phyloP scores from a whole-genome alignment of 2,888 invertebrate species.

The Scotopteryx bipunctaria region DNA sequence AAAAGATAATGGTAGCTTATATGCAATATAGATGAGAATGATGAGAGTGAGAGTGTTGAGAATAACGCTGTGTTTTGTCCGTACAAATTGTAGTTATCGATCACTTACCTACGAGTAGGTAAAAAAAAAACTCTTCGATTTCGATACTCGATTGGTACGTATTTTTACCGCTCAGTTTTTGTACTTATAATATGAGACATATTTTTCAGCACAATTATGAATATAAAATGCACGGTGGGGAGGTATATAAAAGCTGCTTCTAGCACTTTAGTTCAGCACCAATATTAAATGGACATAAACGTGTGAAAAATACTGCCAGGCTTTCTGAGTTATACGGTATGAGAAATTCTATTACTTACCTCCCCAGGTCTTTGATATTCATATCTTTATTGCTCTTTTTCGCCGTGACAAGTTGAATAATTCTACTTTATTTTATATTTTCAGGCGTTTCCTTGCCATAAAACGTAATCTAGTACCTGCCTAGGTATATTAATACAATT shows the following conservation, averaged over 20 bases:
- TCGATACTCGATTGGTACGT: too few relatives aligned
- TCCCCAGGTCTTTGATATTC: slow-evolving; percentile 32
- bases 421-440: slow-evolving; percentile 21
- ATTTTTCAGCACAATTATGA: too few relatives aligned
- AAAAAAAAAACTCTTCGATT: too few relatives aligned
- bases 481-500: slow-evolving; percentile 11
- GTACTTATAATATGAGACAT: too few relatives aligned
- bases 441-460: slow-evolving; percentile 7
- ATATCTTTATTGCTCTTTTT: slow-evolving; percentile 34
- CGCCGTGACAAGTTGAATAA: slow-evolving; percentile 31
- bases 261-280: slow-evolving; percentile 22
- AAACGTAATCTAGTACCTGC: too few relatives aligned
- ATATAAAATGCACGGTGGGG: slow-evolving; percentile 11
- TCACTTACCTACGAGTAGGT: too few relatives aligned
- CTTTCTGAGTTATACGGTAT: slow-evolving; percentile 24
- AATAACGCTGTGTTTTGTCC: too few relatives aligned
- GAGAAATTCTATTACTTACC: slow-evolving; percentile 29
- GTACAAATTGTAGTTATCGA: too few relatives aligned
- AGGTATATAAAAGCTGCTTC: slow-evolving; percentile 8
- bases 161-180: too few relatives aligned
- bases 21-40: too few relatives aligned
- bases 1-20: too few relatives aligned
- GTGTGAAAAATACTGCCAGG: slow-evolving; percentile 25
- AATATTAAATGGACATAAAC: slow-evolving; percentile 30
- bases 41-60: too few relatives aligned